Base-by-base conservation (phyloP, 2,797 vertebrate species). In the Hoplostethus atlanticus region DNA sequence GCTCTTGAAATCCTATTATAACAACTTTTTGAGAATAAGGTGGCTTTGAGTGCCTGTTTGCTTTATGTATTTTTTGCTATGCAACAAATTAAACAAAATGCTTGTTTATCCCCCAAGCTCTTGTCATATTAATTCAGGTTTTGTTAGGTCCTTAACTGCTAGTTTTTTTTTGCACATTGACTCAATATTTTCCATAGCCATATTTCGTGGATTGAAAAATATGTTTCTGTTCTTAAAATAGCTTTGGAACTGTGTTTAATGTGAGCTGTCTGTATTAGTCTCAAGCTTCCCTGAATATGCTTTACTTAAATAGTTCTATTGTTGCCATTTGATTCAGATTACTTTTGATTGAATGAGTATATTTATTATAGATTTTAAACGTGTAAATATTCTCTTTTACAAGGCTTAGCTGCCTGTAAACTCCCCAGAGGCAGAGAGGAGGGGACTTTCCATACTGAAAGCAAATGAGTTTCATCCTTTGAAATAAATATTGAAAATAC, bases 21-120 rank as follows among this genome's bases (percentile, higher is more conserved):
- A 74, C 68, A 67, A 12, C 65, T 85, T 81, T 87, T 81, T 85
- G 71, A 83, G 79, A 78, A 77, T 67, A 85, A 84, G 86, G 76
- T 85, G 66, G 90, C 87, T 90, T 78, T 84, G 89, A 88, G 87
- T 84, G 86, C 80, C 81, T 86, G 80, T 91, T 84, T 89, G 91
- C 90, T 93, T 93, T 86, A 89, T 91, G 84, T 95, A 94, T 92
- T 90, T 91, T 87, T 87, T 94, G 89, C 92, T 94, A 83, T 94
- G 92, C 92, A 93, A 91, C 84, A 89, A 90, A 94, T 94, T 94
- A 94, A 94, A 93, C 88, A 79, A 84, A 90, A 88, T 76, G 89
- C 92, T 91, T 94, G 85, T 89, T 89, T 83, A 93, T 93, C 87
- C 86, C 65, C 82, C 58, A 83, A 87, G 82, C 84, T 90, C 80